Conservation (phyloP, 2,797 vertebrate species). For the Scarus forsteni region DNA sequence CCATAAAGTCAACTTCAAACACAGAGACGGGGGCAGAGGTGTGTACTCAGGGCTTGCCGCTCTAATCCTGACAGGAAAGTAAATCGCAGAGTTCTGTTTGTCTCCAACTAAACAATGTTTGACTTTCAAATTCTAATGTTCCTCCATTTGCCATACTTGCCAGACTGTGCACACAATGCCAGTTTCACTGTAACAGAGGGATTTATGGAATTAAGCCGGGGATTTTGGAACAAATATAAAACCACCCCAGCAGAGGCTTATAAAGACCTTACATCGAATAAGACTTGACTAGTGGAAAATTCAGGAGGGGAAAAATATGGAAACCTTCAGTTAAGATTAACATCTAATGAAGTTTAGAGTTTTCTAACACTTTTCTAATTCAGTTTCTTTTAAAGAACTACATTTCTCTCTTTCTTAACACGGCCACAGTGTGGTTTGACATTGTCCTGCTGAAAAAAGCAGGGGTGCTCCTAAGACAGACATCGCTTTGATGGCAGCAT, state of each 20-base stretch:
- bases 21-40: slow-evolving; percentile 55
- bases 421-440: no score
- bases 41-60: slow-evolving; percentile 58
- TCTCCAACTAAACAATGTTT: slow-evolving; percentile 69
- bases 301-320: slow-evolving; percentile 34
- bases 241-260: slow-evolving; percentile 68
- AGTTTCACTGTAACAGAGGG: slow-evolving; percentile 72
- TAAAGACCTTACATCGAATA: slow-evolving; percentile 60
- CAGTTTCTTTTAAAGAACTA: background rate
- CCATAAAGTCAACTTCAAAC: slow-evolving; percentile 65
- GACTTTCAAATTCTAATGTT: slow-evolving; percentile 73
- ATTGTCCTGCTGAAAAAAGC: no score
- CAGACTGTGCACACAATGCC: slow-evolving; percentile 66
- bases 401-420: background rate
- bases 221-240: slow-evolving; percentile 78
- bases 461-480: no score
- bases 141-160: slow-evolving; percentile 65
- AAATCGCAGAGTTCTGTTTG: slow-evolving; percentile 54
- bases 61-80: slow-evolving; percentile 65
- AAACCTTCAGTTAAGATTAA: slow-evolving; percentile 14
- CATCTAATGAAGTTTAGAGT: slow-evolving; percentile 44
- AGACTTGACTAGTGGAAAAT: slow-evolving; percentile 50
- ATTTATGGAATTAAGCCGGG: slow-evolving; percentile 75
- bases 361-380: background rate
- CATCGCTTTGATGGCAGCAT: no score